A percentile compares a stretch with the other conserved stretches of the same genome.
phyloP scores from a whole-genome alignment of 2,113 vertebrate species.

The Toxostoma redivivum region DNA sequence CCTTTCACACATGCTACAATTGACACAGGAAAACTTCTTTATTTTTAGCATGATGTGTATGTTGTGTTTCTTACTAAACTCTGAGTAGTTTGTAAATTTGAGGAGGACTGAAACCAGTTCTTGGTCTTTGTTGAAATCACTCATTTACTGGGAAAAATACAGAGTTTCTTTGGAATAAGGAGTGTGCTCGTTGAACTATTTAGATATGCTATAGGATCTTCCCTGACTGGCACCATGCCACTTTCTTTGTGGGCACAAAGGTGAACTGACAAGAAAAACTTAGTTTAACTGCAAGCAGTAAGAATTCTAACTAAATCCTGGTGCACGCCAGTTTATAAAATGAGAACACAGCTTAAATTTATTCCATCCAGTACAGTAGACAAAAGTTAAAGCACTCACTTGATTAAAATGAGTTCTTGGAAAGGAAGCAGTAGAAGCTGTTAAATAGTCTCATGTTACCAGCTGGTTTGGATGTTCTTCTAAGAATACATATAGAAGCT shows the following conservation, averaged over 20 bases:
- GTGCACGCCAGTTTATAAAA: neutral
- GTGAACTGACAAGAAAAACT: neutral
- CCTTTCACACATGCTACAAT: neutral
- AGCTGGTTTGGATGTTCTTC: slow-evolving; percentile 23
- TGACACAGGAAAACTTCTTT: neutral
- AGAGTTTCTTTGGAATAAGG: neutral
- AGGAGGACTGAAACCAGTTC: neutral
- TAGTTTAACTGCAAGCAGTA: neutral
- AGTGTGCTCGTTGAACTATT: neutral
- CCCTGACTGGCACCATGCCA: neutral
- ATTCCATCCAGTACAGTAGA: slow-evolving; percentile 11
- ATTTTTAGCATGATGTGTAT: neutral
- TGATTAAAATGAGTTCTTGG: slow-evolving; percentile 30
- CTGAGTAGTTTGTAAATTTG: neutral
- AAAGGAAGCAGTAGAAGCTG: slow-evolving; percentile 25
- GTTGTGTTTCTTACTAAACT: neutral
- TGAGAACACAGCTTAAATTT: slow-evolving; percentile 1
- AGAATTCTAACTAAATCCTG: neutral
- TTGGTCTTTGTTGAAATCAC: neutral
- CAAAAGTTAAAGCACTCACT: neutral
- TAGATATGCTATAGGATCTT: neutral
- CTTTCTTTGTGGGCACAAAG: neutral
- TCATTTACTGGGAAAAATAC: neutral
- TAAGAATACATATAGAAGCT: neutral
- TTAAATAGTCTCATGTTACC: slow-evolving; percentile 26